These are phyloP conservation scores for Tiliacea citrago DNA, from an alignment of 2,888 invertebrate species.

Conservation along the genomic window DNA sequence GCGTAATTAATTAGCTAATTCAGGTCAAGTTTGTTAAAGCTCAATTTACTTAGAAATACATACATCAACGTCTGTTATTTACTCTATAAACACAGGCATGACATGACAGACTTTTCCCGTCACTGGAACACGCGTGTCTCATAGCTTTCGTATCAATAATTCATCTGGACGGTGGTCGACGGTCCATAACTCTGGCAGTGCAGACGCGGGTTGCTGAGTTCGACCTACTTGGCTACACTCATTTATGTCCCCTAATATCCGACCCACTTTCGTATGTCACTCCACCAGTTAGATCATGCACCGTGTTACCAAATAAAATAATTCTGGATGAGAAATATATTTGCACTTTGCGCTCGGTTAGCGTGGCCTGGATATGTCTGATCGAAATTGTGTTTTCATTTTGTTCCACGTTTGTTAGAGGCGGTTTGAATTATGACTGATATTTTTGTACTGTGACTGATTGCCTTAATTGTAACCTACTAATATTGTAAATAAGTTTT, in stretches of 20 bases:
- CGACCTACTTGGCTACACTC: constrained; percentile 84
- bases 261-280: constrained; percentile 82
- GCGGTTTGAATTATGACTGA: background rate
- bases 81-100: constrained; percentile 33
- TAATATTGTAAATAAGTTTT: no score
- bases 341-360: constrained; percentile 36
- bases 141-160: constrained; percentile 77
- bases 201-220: constrained; percentile 56
- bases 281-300: constrained; percentile 73
- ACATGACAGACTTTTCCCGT: constrained; percentile 47
- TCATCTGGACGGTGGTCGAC: constrained; percentile 75
- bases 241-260: constrained; percentile 86
- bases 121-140: constrained; percentile 44
- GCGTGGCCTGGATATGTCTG: constrained; percentile 15
- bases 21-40: constrained; percentile 42
- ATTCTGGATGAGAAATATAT: constrained; percentile 50
- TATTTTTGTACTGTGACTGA: constrained; percentile 8
- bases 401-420: background rate
- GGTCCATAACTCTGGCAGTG: constrained; percentile 70
- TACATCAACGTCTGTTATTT: constrained; percentile 39
- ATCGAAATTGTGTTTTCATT: constrained; percentile 10
- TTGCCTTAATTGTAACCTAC: background rate
- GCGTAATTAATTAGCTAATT: no score
- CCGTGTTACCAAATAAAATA: constrained; percentile 73
- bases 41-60: constrained; percentile 31